Evolutionary conservation across 2,797 vertebrate genomes (phyloP), one percentile per base, ranked within the genome.

Genomic region (Distichodus sexfasciatus): DNA sequence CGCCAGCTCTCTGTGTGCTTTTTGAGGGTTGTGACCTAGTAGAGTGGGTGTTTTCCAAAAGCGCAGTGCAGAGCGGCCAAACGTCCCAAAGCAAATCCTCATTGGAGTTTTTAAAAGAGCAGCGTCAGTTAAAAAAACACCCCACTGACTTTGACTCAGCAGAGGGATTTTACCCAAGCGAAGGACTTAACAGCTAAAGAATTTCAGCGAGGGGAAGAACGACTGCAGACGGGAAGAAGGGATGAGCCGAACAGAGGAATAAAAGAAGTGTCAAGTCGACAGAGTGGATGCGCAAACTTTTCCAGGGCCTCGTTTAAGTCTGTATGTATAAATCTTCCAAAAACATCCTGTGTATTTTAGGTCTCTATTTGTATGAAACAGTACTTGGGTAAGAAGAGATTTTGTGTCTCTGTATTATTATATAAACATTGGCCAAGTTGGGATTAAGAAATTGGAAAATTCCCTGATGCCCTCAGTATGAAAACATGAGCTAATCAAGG

Each of bases 341-440:
- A 24, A 24, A 35, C 36, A 85, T 79, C 84, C 68, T 50, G 24
- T 50, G 29, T 54, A 87, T 54, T 79, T 77, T 80, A 86, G 76
- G 79, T 84, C 76, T 81, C 79, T 66, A 69, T 87, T 85, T 84
- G 81, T 86, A 82, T 83, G 70, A 84, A 83, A 78, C 84, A 77
- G 82, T 80, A 77, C 83, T 87, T 84, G 67, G 85, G 78, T 81
- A 79, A 79, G 78, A 81, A 64, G 77, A 14, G 46, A 60, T 36
- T 33, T 47, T 59, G 14, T 80, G 78, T 81, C 68, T 77, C 71
- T 80, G 80, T 79, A 75, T 81, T 83, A 79, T 41, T 68, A 80
- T 50, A 62, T 72, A 77, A 73, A 72, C 29, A 41, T 54, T 65
- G 60, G 44, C 40, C 74, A 66, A 57, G n/a, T n/a, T n/a, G n/a